Percentiles rank a stretch among this genome's conserved stretches.
Evolutionary conservation across 2,113 vertebrate genomes (phyloP).

Genomic region (Motacilla alba): DNA sequence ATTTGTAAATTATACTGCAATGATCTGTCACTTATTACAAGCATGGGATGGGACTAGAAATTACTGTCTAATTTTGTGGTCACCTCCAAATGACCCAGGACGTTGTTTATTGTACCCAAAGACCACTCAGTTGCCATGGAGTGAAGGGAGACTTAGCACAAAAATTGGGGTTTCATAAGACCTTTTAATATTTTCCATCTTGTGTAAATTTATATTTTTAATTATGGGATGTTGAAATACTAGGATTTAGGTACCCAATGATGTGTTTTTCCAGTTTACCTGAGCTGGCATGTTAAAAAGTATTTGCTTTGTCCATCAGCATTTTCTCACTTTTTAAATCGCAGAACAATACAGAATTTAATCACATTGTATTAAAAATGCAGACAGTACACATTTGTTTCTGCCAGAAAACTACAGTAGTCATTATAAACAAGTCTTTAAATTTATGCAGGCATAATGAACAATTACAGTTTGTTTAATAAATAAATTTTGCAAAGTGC

Average conservation of each 20-base stretch:
- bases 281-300: neutral
- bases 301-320: neutral
- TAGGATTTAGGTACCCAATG: neutral
- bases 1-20: neutral
- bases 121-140: neutral
- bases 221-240: neutral
- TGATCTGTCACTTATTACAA: neutral
- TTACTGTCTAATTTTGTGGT: neutral
- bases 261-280: neutral
- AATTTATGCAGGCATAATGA: conserved; percentile 1
- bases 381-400: neutral
- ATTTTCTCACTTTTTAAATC: neutral
- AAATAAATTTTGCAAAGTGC: neutral
- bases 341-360: neutral
- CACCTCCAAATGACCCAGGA: neutral
- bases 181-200: neutral
- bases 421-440: neutral
- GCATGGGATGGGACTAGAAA: neutral
- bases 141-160: neutral
- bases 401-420: neutral
- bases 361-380: neutral
- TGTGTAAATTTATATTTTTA: neutral
- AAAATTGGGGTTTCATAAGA: neutral
- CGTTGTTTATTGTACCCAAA: neutral
- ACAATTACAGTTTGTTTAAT: conserved; percentile 9